A percentile compares a stretch with the other conserved stretches of the same genome.
These are phyloP conservation scores for Melikaiella ostensackeni DNA, from an alignment of 2,888 invertebrate species.

Conservation along the genomic window DNA sequence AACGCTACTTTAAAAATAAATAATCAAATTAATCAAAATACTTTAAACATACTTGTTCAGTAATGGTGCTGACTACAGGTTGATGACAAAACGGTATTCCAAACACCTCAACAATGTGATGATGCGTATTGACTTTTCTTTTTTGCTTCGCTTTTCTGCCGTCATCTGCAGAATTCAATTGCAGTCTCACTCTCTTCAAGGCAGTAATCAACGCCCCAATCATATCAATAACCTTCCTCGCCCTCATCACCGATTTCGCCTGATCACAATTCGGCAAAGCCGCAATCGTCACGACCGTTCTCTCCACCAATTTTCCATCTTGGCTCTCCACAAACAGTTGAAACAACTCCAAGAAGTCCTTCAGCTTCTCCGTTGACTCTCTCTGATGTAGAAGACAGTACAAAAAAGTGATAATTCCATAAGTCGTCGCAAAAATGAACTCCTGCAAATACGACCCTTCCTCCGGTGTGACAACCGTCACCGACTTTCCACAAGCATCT, in stretches of 20 bases:
- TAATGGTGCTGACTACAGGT: slow-evolving; percentile 45
- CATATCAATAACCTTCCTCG: slow-evolving; percentile 80
- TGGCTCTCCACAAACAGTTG: slow-evolving; percentile 81
- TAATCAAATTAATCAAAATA: slow-evolving; percentile 19
- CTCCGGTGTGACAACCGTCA: slow-evolving; percentile 58
- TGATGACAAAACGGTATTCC: slow-evolving; percentile 75
- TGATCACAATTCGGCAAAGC: slow-evolving; percentile 77
- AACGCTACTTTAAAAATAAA: neutral
- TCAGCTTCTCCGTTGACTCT: slow-evolving; percentile 75
- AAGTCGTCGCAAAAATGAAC: slow-evolving; percentile 81
- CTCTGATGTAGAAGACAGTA: slow-evolving; percentile 80
- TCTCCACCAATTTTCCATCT: slow-evolving; percentile 80
- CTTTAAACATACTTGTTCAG: slow-evolving; percentile 38
- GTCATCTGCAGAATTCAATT: slow-evolving; percentile 79
- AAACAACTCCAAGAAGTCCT: slow-evolving; percentile 81
- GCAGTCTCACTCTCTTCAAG: slow-evolving; percentile 80
- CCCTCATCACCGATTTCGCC: slow-evolving; percentile 76
- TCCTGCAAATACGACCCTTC: slow-evolving; percentile 80
- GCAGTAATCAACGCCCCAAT: slow-evolving; percentile 80
- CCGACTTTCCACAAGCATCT: slow-evolving; percentile 77
- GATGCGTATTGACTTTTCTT: slow-evolving; percentile 78
- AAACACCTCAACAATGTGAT: slow-evolving; percentile 80
- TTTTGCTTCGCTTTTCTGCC: slow-evolving; percentile 80
- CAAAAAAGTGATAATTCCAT: slow-evolving; percentile 81
- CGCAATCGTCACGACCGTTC: slow-evolving; percentile 80